Evolutionary conservation across 2,797 vertebrate genomes (phyloP).

Genomic region (Eleutherodactylus coqui): DNA sequence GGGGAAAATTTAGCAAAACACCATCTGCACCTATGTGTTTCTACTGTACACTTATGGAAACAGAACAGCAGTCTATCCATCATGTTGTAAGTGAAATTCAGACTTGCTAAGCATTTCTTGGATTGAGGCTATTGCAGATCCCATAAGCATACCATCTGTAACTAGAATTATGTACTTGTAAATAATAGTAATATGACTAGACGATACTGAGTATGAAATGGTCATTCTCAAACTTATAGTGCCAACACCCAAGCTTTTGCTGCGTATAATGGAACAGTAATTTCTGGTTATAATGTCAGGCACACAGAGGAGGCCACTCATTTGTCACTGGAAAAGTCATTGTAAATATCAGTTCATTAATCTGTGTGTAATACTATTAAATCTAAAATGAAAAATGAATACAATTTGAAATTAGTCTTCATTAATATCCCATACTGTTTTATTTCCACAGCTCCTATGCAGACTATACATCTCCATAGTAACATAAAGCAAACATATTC

Average conservation of each 20-base stretch:
- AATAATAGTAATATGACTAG: constrained; percentile 37
- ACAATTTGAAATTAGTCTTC: too few relatives aligned
- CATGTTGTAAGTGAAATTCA: constrained; percentile 48
- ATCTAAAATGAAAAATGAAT: too few relatives aligned
- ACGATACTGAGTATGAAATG: background rate
- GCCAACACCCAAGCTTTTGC: background rate
- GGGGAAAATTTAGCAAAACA: constrained; percentile 58
- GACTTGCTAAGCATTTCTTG: constrained; percentile 55
- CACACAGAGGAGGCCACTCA: background rate
- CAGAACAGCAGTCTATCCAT: constrained; percentile 36
- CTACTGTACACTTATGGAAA: constrained; percentile 34
- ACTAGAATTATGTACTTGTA: constrained; percentile 15
- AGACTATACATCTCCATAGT: too few relatives aligned
- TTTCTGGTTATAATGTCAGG: background rate
- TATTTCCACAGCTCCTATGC: too few relatives aligned
- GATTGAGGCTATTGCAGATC: constrained; percentile 37
- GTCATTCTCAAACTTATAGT: background rate
- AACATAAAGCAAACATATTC: too few relatives aligned
- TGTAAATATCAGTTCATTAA: background rate
- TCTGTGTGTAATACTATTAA: too few relatives aligned
- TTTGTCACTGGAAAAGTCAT: background rate
- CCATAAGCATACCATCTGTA: constrained; percentile 51
- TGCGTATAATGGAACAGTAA: background rate
- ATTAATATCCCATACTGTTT: too few relatives aligned
- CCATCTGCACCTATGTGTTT: constrained; percentile 58